These are phyloP conservation scores for Chondrilla cf. caribensis DNA, from an alignment of 37 sponge, comb jelly and placozoan species.

Conservation along the genomic window DNA sequence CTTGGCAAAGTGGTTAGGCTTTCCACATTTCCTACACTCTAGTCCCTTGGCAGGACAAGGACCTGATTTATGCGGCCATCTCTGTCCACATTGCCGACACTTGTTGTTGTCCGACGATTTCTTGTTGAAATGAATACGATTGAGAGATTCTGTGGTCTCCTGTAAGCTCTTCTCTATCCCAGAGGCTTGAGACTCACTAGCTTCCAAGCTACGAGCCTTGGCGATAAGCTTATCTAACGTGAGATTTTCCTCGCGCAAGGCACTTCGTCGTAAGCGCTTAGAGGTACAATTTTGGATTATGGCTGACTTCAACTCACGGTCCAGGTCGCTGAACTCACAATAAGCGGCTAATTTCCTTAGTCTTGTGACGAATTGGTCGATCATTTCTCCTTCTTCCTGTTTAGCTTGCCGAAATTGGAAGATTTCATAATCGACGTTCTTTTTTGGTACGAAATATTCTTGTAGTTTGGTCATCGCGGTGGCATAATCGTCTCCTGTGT, in stretches of 20 bases:
- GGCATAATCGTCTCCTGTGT: conserved; percentile 38
- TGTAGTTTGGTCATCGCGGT: conserved; percentile 23
- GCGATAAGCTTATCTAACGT: conserved; percentile 35
- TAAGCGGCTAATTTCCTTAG: conserved; percentile 26
- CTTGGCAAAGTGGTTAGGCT: conserved; percentile 48
- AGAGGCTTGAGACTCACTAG: conserved; percentile 43
- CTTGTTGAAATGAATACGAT: too few relatives aligned
- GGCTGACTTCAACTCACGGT: conserved; percentile 31
- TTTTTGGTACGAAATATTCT: conserved; percentile 38
- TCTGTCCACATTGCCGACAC: conserved; percentile 27
- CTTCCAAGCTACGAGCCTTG: conserved; percentile 36
- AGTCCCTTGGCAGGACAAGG: conserved; percentile 46
- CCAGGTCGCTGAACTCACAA: conserved; percentile 31
- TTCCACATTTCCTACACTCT: conserved; percentile 32
- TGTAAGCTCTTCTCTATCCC: neutral
- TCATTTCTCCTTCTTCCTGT: conserved; percentile 25
- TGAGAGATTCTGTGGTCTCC: too few relatives aligned
- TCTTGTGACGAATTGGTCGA: conserved; percentile 41
- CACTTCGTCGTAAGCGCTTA: conserved; percentile 33
- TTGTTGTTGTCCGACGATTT: too few relatives aligned
- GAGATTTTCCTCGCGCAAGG: conserved; percentile 8
- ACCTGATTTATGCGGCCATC: conserved; percentile 27
- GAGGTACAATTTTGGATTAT: conserved; percentile 41
- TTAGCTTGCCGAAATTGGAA: neutral
- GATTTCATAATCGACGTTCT: conserved; percentile 46